Conservation (phyloP, 2,888 invertebrate species). For the Lysandra coridon region DNA sequence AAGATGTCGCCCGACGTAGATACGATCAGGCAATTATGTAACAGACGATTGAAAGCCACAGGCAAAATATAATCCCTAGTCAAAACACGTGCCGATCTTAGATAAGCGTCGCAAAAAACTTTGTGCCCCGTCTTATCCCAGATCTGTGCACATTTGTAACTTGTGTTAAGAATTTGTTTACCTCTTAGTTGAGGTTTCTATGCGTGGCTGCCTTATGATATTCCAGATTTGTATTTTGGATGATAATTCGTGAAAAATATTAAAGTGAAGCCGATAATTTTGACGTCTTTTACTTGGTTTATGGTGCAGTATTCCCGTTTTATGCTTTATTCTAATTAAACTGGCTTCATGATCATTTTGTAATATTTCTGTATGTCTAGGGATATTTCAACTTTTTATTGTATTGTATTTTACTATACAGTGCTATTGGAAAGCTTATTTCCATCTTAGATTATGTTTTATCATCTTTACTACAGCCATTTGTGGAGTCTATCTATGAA, state of each 20-base stretch:
- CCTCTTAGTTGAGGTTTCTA: neutral
- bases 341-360: no score
- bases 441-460: neutral
- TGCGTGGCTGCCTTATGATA: no score
- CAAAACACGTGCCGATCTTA: conserved; percentile 23
- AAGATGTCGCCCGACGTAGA: conserved; percentile 25
- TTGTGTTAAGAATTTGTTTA: neutral
- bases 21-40: conserved; percentile 26
- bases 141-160: conserved; percentile 67
- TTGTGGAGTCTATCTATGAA: neutral
- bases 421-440: neutral
- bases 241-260: no score
- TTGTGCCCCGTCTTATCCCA: conserved; percentile 69
- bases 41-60: conserved; percentile 23
- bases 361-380: no score
- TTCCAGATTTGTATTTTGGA: no score
- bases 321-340: no score
- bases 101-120: conserved; percentile 31
- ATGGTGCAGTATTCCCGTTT: no score
- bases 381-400: no score
- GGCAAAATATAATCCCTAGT: conserved; percentile 20
- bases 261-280: no score
- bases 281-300: no score
- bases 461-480: neutral
- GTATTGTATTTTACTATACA: neutral